Percentiles rank a stretch among this genome's conserved stretches.
These are phyloP conservation scores for Cossypha polioptera DNA, from an alignment of 2,797 vertebrate genomes.

Conservation along the genomic window DNA sequence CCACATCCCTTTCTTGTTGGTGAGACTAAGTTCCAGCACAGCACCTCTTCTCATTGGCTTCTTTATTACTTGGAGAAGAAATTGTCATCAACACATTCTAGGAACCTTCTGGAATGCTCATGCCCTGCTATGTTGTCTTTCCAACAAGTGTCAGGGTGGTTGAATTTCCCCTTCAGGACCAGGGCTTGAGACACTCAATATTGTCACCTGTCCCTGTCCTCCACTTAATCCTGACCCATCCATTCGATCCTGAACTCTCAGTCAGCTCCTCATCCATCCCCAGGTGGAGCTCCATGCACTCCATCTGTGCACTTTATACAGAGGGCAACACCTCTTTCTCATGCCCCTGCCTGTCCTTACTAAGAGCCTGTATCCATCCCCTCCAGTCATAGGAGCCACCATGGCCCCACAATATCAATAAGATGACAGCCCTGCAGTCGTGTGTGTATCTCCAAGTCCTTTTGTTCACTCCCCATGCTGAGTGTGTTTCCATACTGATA, in stretches of 20 bases:
- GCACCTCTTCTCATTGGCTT: not conserved
- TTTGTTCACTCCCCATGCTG: not conserved
- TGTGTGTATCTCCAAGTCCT: accelerated
- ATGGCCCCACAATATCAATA: not conserved
- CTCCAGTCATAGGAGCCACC: not conserved
- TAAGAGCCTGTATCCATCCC: not conserved
- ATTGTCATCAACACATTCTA: not conserved
- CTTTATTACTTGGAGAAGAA: not conserved
- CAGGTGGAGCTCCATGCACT: not conserved
- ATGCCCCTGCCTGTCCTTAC: not conserved
- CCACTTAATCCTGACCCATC: not conserved
- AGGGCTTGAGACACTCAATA: not conserved
- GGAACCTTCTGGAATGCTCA: not conserved
- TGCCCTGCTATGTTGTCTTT: accelerated
- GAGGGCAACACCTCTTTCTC: not conserved
- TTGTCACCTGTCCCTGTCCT: not conserved
- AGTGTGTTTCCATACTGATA: accelerated
- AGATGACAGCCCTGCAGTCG: not conserved
- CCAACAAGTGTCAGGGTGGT: not conserved
- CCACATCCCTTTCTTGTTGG: not conserved
- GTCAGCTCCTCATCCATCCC: not conserved
- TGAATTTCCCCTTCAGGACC: not conserved
- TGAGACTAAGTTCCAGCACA: not conserved
- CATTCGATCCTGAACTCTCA: not conserved
- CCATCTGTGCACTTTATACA: not conserved